Conservation (phyloP, 2,113 vertebrate genomes). For the Octodon degus region DNA sequence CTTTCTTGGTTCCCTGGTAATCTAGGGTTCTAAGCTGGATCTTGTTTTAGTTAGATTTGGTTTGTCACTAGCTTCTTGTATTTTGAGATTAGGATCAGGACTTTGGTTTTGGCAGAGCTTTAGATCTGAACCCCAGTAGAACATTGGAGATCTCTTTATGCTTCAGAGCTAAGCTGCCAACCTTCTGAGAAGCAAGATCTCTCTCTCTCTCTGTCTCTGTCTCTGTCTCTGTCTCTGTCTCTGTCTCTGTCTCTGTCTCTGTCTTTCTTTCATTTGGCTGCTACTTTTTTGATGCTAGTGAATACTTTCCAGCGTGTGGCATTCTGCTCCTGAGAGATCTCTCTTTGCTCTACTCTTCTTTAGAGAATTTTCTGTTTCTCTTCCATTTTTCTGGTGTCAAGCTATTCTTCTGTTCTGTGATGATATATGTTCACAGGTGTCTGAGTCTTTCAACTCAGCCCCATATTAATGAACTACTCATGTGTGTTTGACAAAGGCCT, state of each 20-base stretch:
- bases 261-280: background rate
- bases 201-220: too few relatives aligned
- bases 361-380: background rate
- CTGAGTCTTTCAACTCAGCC: background rate
- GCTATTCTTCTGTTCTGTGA: background rate
- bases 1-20: background rate
- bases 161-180: background rate
- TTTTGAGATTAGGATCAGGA: background rate
- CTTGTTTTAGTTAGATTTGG: background rate
- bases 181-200: background rate
- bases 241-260: too few relatives aligned
- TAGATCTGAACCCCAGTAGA: background rate
- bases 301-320: background rate
- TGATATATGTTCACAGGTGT: background rate
- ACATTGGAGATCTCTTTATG: background rate
- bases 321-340: background rate
- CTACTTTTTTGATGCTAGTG: background rate
- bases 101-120: background rate
- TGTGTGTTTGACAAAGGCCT: background rate
- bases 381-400: background rate
- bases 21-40: background rate
- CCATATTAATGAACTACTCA: accelerated
- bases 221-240: too few relatives aligned
- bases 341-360: background rate
- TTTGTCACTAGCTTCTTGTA: background rate